Evolutionary conservation across 2,888 invertebrate species (phyloP).

Genomic region (Tachystola acroxantha): DNA sequence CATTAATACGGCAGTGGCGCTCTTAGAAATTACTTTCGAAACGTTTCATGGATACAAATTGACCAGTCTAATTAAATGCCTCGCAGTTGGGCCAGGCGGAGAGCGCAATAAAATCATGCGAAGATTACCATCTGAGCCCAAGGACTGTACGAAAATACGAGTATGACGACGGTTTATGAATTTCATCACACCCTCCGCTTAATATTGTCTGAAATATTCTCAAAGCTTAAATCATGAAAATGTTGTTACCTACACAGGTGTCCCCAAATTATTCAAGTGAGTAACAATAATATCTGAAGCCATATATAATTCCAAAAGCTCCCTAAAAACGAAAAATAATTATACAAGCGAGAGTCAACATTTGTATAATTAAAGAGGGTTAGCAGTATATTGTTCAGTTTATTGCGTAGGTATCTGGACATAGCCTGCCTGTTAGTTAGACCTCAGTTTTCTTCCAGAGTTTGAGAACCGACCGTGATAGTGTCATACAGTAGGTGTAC

Average conservation of each 20-base stretch:
- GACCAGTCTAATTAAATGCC: conserved; percentile 27
- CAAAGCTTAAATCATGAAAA: background rate
- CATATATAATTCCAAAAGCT: background rate
- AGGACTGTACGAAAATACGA: conserved; percentile 20
- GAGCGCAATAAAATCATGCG: conserved; percentile 23
- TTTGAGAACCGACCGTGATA: too few relatives aligned
- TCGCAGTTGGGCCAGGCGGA: conserved; percentile 10
- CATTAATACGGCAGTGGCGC: conserved; percentile 3
- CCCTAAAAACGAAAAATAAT: too few relatives aligned
- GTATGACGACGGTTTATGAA: conserved; percentile 13
- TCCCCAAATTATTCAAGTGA: background rate
- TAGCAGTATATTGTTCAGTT: too few relatives aligned
- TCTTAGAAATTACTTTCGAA: conserved; percentile 11
- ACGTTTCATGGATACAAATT: conserved; percentile 14
- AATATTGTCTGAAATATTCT: conserved; percentile 1
- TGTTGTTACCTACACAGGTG: background rate
- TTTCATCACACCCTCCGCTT: background rate
- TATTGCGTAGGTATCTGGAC: too few relatives aligned
- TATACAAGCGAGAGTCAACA: too few relatives aligned
- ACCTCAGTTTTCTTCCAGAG: too few relatives aligned
- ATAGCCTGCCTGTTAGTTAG: too few relatives aligned
- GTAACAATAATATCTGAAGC: background rate
- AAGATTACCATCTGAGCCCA: conserved; percentile 19
- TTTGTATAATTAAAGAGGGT: too few relatives aligned
- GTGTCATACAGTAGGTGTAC: too few relatives aligned